Percentiles rank a stretch among this genome's conserved stretches.
Evolutionary conservation across 1,140 invertebrate genomes (phyloP).

Genomic region (Leptinotarsa lineolata): DNA sequence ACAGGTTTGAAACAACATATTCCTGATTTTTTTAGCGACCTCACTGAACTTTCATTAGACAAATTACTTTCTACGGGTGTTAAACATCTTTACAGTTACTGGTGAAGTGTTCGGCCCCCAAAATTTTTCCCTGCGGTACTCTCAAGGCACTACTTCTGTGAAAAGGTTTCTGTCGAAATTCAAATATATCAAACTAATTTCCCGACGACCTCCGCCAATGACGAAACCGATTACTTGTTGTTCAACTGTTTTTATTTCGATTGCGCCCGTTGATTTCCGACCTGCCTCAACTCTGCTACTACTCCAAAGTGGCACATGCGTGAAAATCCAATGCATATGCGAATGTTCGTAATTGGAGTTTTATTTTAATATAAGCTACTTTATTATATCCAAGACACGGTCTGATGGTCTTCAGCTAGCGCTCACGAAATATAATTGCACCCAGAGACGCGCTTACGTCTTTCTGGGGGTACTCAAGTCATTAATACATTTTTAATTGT

Average conservation of each 20-base stretch:
- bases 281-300: constrained; percentile 43
- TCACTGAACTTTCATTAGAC: no score
- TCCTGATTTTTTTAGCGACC: no score
- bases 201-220: background rate
- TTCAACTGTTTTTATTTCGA: constrained; percentile 45
- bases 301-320: constrained; percentile 45
- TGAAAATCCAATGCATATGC: constrained; percentile 48
- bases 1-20: no score
- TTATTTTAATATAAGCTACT: constrained; percentile 48
- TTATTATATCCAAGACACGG: constrained; percentile 46
- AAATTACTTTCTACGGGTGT: no score
- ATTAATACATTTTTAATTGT: constrained; percentile 1
- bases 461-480: background rate
- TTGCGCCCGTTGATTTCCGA: constrained; percentile 44
- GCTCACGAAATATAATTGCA: constrained; percentile 27
- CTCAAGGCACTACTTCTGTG: no score
- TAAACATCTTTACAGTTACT: no score
- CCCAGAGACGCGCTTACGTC: background rate
- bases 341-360: constrained; percentile 37
- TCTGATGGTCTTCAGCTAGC: constrained; percentile 34
- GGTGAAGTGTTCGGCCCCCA: no score
- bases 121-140: no score
- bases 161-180: background rate
- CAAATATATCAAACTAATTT: background rate
- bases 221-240: constrained; percentile 37